Evolutionary conservation across 2,113 vertebrate species (phyloP).

Genomic region (Ceyx melanurus): DNA sequence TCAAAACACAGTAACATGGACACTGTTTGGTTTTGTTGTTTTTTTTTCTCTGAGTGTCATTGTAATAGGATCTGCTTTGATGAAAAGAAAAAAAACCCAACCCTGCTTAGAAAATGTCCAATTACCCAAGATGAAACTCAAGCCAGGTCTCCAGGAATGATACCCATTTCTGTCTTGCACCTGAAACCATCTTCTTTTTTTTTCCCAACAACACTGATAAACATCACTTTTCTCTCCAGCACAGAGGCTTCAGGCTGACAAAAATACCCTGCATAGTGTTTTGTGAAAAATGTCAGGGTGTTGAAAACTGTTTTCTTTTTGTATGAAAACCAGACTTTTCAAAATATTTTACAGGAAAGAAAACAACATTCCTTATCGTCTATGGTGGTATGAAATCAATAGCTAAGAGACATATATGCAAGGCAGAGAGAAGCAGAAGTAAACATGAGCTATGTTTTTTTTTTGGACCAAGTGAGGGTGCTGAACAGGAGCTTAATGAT

Average conservation of each 20-base stretch:
- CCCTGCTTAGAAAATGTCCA: not conserved
- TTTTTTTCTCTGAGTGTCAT: not conserved
- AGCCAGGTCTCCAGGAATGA: not conserved
- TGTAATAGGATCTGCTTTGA: conserved; percentile 16
- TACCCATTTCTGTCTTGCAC: conserved; percentile 20
- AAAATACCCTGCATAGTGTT: not conserved
- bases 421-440: not conserved
- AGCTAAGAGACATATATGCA: not conserved
- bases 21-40: not conserved
- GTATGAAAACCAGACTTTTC: not conserved
- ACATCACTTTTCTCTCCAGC: not conserved
- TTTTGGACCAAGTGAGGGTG: not conserved
- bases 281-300: not conserved
- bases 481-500: not conserved
- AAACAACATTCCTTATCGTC: not conserved
- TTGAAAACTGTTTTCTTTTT: not conserved
- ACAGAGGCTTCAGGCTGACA: not conserved
- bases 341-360: not conserved
- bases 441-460: not conserved
- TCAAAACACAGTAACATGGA: not conserved
- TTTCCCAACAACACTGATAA: not conserved
- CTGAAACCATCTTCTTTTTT: conserved; percentile 24
- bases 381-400: not conserved
- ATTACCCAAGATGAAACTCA: conserved; percentile 17
- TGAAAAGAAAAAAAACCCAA: conserved; percentile 7